Evolutionary conservation across 2,888 invertebrate species (phyloP).

Genomic region (Bellardia bayeri): DNA sequence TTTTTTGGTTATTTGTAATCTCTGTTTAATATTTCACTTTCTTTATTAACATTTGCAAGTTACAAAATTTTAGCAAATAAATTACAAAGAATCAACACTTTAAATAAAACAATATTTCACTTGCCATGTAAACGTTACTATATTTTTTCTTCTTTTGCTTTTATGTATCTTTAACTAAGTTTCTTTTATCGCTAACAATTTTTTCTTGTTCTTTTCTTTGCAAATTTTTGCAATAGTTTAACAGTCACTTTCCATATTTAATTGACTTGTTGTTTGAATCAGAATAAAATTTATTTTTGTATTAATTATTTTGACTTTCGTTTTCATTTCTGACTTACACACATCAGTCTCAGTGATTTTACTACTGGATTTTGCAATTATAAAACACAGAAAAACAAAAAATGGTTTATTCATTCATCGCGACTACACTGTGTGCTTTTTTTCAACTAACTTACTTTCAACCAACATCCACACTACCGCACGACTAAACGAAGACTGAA

Average conservation of each 20-base stretch:
- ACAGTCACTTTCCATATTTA: background rate
- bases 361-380: background rate
- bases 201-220: constrained; percentile 7
- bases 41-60: background rate
- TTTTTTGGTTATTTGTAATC: constrained; percentile 3
- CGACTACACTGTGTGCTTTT: background rate
- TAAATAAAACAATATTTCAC: background rate
- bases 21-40: background rate
- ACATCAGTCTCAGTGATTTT: constrained; percentile 8
- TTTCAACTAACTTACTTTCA: background rate
- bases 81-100: background rate
- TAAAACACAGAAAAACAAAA: background rate
- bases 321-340: background rate
- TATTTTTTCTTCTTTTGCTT: constrained; percentile 16
- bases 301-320: constrained; percentile 30
- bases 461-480: constrained; percentile 38
- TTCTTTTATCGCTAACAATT: constrained; percentile 32
- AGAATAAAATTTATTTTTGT: background rate
- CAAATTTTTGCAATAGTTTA: constrained; percentile 14
- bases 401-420: constrained; percentile 27
- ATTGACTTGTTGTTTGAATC: constrained; percentile 21
- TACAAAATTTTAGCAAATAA: background rate
- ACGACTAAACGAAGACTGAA: constrained; percentile 67
- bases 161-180: constrained; percentile 23
- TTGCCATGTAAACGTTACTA: background rate